Evolutionary conservation across 2,113 vertebrate species (phyloP), one percentile per base, ranked within the genome.

Genomic region (Pseudopodoces humilis): DNA sequence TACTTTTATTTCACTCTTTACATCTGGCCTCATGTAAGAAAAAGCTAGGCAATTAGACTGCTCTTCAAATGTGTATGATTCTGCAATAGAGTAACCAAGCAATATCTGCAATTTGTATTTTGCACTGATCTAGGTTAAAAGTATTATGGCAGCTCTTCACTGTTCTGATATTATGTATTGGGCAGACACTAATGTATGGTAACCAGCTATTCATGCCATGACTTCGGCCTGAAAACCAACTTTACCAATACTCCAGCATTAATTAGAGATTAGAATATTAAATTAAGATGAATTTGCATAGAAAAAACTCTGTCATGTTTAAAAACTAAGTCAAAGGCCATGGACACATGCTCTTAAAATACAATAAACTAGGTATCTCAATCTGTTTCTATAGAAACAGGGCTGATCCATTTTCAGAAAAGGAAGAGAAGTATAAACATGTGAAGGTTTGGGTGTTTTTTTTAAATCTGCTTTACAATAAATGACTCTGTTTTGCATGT

Each of bases 371-470:
- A 86, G 79, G 60, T 95, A 87, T 65, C 79, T 92, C 78, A 33
- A 25, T 72, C 58, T 91, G 71, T 96, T 95, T 76, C 92, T 94
- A 88, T 27, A 95, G 76, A 67, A 78, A 84, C 88, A 86, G 50
- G 59, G 58, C 56, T 67, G 82, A 83, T 87, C 77, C 46, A 67
- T 78, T 93, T 93, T 94, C 77, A 95, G 69, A 63, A 94, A 96
- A 88, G 62, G 74, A 93, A 93, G 33, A 88, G 15, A 93, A 84
- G 67, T 59, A 79, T 31, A 88, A 96, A 62, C 37, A 91, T 71
- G 65, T 95, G 65, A 95, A 83, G 79, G 63, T 71, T 71, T 49
- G 17, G 11, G 7, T 1, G 11, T 9, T 30, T 23, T 44, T 39
- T 52, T n/a, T 44, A n/a, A 41, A 64, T 64, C 53, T 75, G 43